These are phyloP conservation scores for Indicator indicator DNA, from an alignment of 2,113 vertebrate genomes.

Conservation along the genomic window DNA sequence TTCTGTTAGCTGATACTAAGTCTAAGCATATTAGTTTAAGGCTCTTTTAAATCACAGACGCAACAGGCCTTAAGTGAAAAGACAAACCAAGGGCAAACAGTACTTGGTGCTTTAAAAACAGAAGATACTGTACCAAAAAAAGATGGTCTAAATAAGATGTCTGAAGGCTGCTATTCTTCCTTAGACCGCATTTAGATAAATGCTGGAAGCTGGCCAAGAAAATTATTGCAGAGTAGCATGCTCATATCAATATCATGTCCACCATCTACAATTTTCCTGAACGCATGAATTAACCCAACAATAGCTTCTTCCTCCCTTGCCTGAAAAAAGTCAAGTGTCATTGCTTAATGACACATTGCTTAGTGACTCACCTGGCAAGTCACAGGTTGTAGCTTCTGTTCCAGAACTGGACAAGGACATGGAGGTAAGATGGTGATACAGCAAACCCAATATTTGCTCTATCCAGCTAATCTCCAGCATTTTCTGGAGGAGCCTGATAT, in stretches of 20 bases:
- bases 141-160: not conserved
- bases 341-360: not conserved
- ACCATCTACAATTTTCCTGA: conserved; percentile 17
- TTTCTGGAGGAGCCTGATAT: not conserved
- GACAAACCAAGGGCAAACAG: not conserved
- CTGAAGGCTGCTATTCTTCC: not conserved
- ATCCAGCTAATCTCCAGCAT: not conserved
- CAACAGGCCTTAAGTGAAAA: not conserved
- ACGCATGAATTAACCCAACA: conserved; percentile 17
- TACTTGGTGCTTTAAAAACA: not conserved
- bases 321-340: not conserved
- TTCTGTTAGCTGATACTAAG: not conserved
- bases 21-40: conserved; percentile 21
- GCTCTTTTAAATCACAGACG: not conserved
- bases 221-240: not conserved
- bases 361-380: not conserved
- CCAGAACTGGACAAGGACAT: not conserved
- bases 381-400: not conserved
- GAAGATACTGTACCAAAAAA: not conserved
- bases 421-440: not conserved
- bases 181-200: not conserved
- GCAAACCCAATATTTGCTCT: not conserved
- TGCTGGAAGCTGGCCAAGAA: not conserved
- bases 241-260: not conserved
- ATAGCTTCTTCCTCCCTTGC: not conserved